Evolutionary conservation across 2,113 vertebrate genomes (phyloP), one percentile per base, ranked within the genome.

Genomic region (Pterocles orientalis): DNA sequence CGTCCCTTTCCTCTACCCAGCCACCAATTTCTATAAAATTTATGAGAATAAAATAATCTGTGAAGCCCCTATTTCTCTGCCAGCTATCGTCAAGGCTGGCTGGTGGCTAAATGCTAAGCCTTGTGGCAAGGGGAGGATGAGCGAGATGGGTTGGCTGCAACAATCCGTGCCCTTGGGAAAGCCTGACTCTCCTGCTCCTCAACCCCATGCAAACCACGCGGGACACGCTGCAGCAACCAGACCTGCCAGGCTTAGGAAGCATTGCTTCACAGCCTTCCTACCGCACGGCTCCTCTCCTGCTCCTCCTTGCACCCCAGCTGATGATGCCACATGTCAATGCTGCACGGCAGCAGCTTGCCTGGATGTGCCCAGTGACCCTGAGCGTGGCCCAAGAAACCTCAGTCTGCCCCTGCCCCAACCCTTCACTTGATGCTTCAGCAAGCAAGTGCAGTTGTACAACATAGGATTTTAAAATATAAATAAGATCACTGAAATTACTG

Each of bases 211-310:
- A 26, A 51, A 53, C 18, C 29, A 48, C 3, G 12, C 12, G 18
- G 51, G 41, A 47, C 29, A 43, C 21, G 1, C 1, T 9, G 29
- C 26, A 56, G 57, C 29, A 31, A 31, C 11, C 26, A 23, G 41
- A 47, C 31, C 31, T 29, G 66, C 20, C 12, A 25, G 80, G 50
- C 29, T 43, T 56, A 7, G 28, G n/a, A 31, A 77, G 53, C 0
- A 0, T 39, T 7, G 18, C 41, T 13, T 0, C 2, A 57, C 25
- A 26, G 47, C 77, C 43, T 72, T 0, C 0, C 17, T 26, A 18
- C 66, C 2, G 0, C 47, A 28, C 0, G 0, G 77, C 47, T 66
- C 60, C 53, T 72, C 4, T 0, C 31, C 53, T 12, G 33, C 36
- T 70, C 41, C 90, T 69, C 45, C 36, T 3, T 18, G 6, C 12